A percentile compares a stretch with the other conserved stretches of the same genome.
These are phyloP conservation scores for Eulemur rufifrons DNA, from an alignment of 2,113 vertebrate genomes.

Conservation along the genomic window DNA sequence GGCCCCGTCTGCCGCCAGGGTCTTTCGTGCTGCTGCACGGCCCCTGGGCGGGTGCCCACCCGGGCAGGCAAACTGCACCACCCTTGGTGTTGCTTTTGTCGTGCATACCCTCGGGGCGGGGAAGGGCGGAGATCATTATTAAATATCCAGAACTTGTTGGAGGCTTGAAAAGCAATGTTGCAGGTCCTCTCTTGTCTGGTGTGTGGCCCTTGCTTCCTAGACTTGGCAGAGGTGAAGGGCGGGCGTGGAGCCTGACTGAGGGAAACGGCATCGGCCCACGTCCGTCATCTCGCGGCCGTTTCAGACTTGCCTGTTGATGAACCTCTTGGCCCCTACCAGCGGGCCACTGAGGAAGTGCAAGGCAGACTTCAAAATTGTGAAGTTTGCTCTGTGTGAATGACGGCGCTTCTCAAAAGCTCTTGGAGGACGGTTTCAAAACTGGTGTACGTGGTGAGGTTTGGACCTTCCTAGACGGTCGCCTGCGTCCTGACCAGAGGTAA, in stretches of 20 bases:
- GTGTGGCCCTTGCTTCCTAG: background rate
- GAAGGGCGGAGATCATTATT: background rate
- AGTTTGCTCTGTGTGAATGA: background rate
- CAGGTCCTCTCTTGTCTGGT: background rate
- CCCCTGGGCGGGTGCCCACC: background rate
- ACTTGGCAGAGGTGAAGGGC: background rate
- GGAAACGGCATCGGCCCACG: background rate
- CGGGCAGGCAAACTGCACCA: background rate
- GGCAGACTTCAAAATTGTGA: background rate
- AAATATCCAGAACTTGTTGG: background rate
- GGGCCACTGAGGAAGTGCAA: background rate
- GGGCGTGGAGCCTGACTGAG: accelerated
- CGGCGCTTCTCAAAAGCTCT: background rate
- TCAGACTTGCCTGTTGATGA: background rate
- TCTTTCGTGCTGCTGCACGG: background rate
- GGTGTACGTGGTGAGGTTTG: background rate
- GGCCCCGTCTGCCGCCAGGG: background rate
- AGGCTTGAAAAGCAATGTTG: background rate
- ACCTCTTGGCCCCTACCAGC: background rate
- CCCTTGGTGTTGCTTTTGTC: background rate
- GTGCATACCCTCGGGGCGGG: background rate
- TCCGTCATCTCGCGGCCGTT: background rate
- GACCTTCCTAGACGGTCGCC: accelerated
- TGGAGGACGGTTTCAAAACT: background rate
- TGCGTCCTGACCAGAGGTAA: background rate